Base-by-base conservation (phyloP, 2,888 invertebrate genomes). In the Lordiphosa fenestrarum region DNA sequence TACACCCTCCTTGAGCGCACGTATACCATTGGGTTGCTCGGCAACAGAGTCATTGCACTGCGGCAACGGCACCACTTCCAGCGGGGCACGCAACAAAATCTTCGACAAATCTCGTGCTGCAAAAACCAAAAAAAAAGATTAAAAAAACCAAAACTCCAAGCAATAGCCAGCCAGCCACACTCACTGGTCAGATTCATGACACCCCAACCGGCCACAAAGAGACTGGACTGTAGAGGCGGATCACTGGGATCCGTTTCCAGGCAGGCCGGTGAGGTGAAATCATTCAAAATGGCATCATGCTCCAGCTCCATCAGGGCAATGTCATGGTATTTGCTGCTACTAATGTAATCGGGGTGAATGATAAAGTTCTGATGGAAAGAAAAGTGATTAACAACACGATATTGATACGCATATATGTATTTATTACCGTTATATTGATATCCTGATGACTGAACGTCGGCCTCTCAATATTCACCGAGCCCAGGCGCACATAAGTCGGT, bases 161-260 rank as follows among this genome's bases (percentile, higher is more conserved):
- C 5, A 23, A 4, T 6, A 23, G 23, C 1, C 30, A 1, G 3
- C 30, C 30, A 9, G 3, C 3, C 30, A 30, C 6, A 70, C 82
- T 67, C 66, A 88, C 88, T 85, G 6, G 60, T 73, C 15, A 51
- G 69, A 63, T 87, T 78, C 13, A 84, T 63, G 0, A 72, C 56
- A 1, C 88, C 88, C 88, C 88, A 88, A n/a, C 88, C 88, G 21
- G 87, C 71, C 1, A 86, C 88, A 55, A 66, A 86, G 6, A 87
- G 59, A 30, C 54, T 55, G 1, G 69, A 23, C 0, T 35, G 35
- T 2, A 50, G 5, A 3, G 77, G 71, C 0, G 88, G 81, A 70
- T 88, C 88, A 0, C 2, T 23, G 4, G 25, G 6, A 3, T 80
- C 54, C 0, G 81, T 70, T 37, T 87, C 69, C 37, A 88, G 50